Evolutionary conservation across 2,888 invertebrate genomes (phyloP), one percentile per base, ranked within the genome.

Genomic region (Pediacus dermestoides): DNA sequence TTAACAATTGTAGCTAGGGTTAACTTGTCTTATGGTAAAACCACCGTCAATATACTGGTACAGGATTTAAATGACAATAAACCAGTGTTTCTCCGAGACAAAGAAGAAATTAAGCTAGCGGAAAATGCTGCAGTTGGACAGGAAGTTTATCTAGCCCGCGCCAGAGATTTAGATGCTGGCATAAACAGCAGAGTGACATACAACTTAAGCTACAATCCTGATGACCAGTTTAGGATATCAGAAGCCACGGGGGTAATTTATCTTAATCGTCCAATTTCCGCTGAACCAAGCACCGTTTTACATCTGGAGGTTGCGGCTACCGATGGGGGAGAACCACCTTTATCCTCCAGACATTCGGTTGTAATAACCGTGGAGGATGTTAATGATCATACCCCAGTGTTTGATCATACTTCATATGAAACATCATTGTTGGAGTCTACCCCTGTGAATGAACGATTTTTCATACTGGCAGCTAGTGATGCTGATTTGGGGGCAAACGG

Each of bases 111-210:
- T 28, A 75, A 76, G 44, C 74, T 95, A 39, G 77, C 82, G 9
- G 94, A 94, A 73, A 90, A 93, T 65, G 85, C 88, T 53, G 93
- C 95, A 11, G 89, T 94, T 18, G 94, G 94, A 1, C 90, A 92
- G 68, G 91, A 94, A 70, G 84, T 95, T 16, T 91, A 87, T 68
- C 76, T 91, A 51, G 88, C 92, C 1, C 77, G 86, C 58, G 95
- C 94, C 1, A 75, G 80, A 37, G 95, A 96, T 70, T 77, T 80
- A 33, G 96, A 96, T 67, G 81, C 85, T 1, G 93, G 91, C 4
- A 80, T 82, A n/a, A 95, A 95, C 66, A 85, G 91, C 57, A 78
- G 85, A 26, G 77, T 95, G 28, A 81, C 81, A 32, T 96, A 93
- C 66, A 80, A 81, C 13, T 69, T 96, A 26, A 83, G 80, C 30